Conservation (phyloP, 2,113 vertebrate genomes). For the Microcebus griseorufus region DNA sequence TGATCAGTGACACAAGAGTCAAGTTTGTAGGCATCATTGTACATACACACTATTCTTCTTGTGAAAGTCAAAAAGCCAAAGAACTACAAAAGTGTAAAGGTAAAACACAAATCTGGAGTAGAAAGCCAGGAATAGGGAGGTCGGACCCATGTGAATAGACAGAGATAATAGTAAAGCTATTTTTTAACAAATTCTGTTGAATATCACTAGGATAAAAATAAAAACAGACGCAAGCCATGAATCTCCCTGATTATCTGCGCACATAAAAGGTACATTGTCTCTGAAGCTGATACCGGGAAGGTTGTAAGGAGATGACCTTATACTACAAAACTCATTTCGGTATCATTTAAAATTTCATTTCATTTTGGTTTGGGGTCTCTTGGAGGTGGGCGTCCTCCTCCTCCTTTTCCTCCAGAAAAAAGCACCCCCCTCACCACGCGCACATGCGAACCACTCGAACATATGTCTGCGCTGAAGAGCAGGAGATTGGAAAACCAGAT, state of each 20-base stretch:
- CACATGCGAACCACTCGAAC: background rate
- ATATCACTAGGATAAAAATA: background rate
- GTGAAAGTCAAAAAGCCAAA: background rate
- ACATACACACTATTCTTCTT: background rate
- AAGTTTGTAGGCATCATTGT: background rate
- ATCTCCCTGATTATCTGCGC: background rate
- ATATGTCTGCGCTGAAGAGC: conserved; percentile 55
- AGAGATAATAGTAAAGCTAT: background rate
- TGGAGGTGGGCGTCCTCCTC: background rate
- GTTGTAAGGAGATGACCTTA: background rate
- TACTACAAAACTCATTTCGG: background rate
- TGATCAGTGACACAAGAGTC: background rate
- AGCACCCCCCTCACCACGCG: background rate
- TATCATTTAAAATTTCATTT: background rate
- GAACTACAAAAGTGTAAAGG: background rate
- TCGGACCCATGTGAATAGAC: background rate
- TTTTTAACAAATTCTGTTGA: background rate
- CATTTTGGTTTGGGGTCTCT: background rate
- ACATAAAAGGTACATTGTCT: background rate
- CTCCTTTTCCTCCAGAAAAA: background rate
- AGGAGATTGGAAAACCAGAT: conserved; percentile 74
- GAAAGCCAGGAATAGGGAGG: background rate
- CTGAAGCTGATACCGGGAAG: accelerated
- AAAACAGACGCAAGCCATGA: background rate
- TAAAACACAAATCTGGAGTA: background rate